phyloP scores from a whole-genome alignment of 2,113 vertebrate species.

The Pithys albifrons region DNA sequence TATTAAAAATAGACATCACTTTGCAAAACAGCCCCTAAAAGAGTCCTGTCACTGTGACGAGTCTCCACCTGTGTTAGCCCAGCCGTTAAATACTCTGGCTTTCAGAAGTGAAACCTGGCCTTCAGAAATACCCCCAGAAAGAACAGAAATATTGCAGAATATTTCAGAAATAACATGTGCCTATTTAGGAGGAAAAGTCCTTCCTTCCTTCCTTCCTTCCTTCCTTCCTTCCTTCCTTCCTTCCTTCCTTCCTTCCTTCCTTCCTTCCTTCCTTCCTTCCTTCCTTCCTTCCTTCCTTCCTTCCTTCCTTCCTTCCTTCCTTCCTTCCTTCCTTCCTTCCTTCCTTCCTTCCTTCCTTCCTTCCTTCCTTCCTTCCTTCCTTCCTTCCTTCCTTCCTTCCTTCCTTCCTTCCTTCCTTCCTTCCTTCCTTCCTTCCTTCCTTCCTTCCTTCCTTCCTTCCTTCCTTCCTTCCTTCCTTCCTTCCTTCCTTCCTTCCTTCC shows the following conservation, averaged over 20 bases:
- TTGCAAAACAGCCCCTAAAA: background rate
- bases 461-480: background rate
- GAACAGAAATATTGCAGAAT: background rate
- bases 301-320: background rate
- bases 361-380: background rate
- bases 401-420: background rate
- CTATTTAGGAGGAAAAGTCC: background rate
- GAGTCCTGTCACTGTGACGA: background rate
- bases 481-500: background rate
- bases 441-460: background rate
- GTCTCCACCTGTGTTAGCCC: background rate
- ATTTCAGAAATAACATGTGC: background rate
- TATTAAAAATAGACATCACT: background rate
- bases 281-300: background rate
- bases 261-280: background rate
- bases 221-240: background rate
- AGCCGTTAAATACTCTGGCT: background rate
- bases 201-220: background rate
- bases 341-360: background rate
- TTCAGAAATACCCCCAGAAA: background rate
- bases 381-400: background rate
- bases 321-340: background rate
- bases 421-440: background rate
- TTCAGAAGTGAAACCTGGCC: background rate
- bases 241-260: background rate